Evolutionary conservation across 2,113 vertebrate species (phyloP).

Genomic region (Ophthalmolycus amberensis): DNA sequence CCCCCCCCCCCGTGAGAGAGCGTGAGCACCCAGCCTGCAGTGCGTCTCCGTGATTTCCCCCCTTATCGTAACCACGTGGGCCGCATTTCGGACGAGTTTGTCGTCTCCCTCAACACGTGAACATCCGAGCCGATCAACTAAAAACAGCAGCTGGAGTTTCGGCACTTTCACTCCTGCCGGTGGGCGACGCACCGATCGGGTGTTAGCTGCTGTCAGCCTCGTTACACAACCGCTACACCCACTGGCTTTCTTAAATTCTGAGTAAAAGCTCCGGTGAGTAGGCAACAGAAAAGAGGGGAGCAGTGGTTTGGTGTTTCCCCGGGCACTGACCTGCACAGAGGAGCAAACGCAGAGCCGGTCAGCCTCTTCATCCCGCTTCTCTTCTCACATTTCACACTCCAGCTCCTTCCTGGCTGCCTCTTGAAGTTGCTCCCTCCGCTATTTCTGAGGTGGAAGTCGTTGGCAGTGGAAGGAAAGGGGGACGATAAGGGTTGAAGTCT

Average conservation of each 20-base stretch:
- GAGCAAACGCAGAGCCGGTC: constrained; percentile 45
- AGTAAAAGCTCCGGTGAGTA: not conserved
- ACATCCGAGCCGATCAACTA: constrained; percentile 32
- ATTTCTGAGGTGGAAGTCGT: constrained; percentile 45
- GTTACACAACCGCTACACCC: not conserved
- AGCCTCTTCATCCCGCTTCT: constrained; percentile 55
- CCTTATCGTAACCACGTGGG: constrained; percentile 62
- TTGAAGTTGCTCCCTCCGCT: constrained; percentile 63
- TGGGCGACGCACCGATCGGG: not conserved
- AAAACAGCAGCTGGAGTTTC: constrained; percentile 51
- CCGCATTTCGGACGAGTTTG: not conserved
- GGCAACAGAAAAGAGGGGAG: not conserved
- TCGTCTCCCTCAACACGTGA: constrained; percentile 32
- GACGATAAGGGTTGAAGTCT: constrained; percentile 19
- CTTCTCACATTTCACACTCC: constrained; percentile 70
- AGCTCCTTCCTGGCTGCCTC: constrained; percentile 52
- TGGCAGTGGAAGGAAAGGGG: constrained; percentile 62
- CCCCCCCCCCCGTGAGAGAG: not conserved
- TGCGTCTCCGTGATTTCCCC: constrained; percentile 31
- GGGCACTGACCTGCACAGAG: constrained; percentile 71
- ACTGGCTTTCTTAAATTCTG: not conserved
- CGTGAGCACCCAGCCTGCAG: constrained; percentile 13
- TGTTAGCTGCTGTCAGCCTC: constrained; percentile 9
- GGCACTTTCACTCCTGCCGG: not conserved
- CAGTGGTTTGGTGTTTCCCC: constrained; percentile 32